phyloP scores from a whole-genome alignment of 2,113 vertebrate species.

The Melanotaenia duboulayi region DNA sequence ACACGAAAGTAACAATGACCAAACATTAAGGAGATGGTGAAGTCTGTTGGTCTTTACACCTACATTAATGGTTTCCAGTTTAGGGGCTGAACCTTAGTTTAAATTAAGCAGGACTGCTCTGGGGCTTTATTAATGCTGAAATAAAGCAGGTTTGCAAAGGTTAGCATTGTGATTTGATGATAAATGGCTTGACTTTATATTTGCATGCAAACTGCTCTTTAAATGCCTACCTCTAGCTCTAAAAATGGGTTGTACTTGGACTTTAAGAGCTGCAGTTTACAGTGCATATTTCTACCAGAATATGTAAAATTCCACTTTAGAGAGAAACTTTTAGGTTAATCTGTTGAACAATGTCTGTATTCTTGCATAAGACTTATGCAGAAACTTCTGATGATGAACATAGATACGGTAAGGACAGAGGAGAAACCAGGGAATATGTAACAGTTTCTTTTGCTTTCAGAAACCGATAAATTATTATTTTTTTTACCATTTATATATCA shows the following conservation, averaged over 20 bases:
- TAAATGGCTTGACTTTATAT: background rate
- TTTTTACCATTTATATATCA: too few species aligned
- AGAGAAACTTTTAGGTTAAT: too few species aligned
- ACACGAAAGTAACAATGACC: constrained; percentile 2
- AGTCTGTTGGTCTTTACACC: constrained; percentile 7
- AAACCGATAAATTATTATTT: too few species aligned
- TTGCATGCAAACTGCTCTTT: background rate
- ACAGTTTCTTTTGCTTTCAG: too few species aligned
- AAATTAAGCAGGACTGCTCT: constrained; percentile 28
- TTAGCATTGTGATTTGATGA: background rate
- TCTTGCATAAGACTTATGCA: too few species aligned
- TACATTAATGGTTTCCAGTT: background rate
- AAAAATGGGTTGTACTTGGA: background rate
- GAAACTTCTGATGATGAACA: too few species aligned
- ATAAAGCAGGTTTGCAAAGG: constrained; percentile 8
- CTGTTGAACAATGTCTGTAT: too few species aligned
- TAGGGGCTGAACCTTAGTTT: constrained; percentile 12
- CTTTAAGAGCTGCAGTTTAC: too few species aligned
- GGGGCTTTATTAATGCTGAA: background rate
- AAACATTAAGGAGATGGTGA: background rate
- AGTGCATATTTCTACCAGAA: too few species aligned
- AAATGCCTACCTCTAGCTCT: background rate
- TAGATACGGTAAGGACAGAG: too few species aligned
- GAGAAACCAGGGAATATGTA: too few species aligned
- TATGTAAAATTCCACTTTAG: too few species aligned